Evolutionary conservation across 37 sponge, comb jelly and placozoan species (phyloP).

Genomic region (Axinella damicornis): DNA sequence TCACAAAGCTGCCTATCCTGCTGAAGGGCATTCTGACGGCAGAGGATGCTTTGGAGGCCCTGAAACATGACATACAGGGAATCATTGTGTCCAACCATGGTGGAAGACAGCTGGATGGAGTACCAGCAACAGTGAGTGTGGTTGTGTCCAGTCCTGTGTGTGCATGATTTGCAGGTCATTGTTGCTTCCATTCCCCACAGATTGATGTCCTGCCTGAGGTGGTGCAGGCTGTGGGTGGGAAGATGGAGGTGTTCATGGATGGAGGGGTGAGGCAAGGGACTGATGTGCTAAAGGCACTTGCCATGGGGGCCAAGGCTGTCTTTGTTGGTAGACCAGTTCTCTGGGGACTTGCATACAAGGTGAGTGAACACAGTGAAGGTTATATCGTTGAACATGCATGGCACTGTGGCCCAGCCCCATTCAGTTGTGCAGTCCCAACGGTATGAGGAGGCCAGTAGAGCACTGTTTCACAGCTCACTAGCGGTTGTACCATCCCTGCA

Average conservation of each 20-base stretch:
- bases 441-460: too few species aligned
- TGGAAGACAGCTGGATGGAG: slow-evolving; percentile 86
- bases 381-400: too few species aligned
- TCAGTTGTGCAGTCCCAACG: too few species aligned
- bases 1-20: slow-evolving; percentile 74
- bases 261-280: slow-evolving; percentile 89
- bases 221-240: slow-evolving; percentile 71
- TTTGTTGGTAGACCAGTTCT: slow-evolving; percentile 85
- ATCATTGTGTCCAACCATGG: slow-evolving; percentile 93
- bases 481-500: slow-evolving; percentile 3
- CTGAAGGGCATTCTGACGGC: slow-evolving; percentile 87
- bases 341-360: slow-evolving; percentile 86
- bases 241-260: slow-evolving; percentile 82
- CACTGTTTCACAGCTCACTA: too few species aligned
- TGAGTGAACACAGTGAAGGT: too few species aligned
- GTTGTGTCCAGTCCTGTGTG: background rate
- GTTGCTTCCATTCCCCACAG: slow-evolving; percentile 7
- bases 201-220: slow-evolving; percentile 81
- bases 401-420: too few species aligned
- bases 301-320: slow-evolving; percentile 84
- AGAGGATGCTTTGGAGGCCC: slow-evolving; percentile 80
- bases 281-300: slow-evolving; percentile 89
- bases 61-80: slow-evolving; percentile 71
- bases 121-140: slow-evolving; percentile 73
- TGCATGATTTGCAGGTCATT: too few species aligned